Conservation (phyloP, 2,113 vertebrate species). For the Grammomys dolichurus region DNA sequence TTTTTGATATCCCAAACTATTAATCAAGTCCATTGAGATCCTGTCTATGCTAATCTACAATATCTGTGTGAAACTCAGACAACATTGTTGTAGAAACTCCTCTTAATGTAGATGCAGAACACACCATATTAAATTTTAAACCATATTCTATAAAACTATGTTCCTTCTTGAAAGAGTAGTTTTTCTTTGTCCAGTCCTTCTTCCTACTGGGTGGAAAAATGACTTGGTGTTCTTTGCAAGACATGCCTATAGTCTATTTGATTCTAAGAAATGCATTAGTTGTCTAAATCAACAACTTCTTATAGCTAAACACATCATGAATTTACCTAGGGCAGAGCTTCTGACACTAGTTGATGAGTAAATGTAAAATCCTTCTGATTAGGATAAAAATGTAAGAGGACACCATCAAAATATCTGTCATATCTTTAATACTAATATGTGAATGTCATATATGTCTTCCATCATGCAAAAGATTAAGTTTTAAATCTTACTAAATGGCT, state of each 20-base stretch:
- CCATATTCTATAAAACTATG: not conserved
- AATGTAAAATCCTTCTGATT: not conserved
- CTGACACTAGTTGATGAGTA: not conserved
- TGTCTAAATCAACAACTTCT: not conserved
- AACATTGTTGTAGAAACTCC: not conserved
- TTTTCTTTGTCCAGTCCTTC: not conserved
- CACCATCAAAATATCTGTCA: not conserved
- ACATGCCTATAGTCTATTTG: not conserved
- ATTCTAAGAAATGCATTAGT: conserved; percentile 15
- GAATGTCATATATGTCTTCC: not conserved
- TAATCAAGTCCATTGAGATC: not conserved
- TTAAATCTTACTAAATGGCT: not conserved
- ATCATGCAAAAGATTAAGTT: not conserved
- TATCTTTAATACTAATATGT: not conserved
- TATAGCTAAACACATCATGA: conserved; percentile 18
- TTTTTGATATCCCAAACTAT: not conserved
- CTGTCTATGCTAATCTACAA: not conserved
- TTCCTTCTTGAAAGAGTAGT: not conserved
- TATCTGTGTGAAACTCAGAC: not conserved
- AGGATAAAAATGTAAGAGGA: not conserved
- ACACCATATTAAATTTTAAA: not conserved
- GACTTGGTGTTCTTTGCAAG: conserved; percentile 12
- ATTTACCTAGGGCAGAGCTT: not conserved
- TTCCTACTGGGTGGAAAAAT: not conserved
- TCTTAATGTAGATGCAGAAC: not conserved